Conservation (phyloP, 2,113 vertebrate genomes). For the Tychaedon coryphoeus region DNA sequence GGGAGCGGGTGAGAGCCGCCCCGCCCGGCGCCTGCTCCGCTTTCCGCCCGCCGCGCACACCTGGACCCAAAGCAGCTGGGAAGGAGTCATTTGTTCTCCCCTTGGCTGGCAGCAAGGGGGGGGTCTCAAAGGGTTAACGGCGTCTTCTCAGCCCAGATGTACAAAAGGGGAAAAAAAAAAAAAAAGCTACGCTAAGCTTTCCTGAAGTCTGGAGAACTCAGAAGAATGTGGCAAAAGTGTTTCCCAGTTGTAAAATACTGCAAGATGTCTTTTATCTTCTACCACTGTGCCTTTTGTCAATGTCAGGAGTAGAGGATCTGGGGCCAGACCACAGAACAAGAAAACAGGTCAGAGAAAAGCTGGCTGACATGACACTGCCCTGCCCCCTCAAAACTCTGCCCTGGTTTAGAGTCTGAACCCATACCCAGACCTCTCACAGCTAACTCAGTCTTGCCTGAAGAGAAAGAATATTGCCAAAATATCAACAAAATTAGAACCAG, state of each 20-base stretch:
- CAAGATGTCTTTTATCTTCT: background rate
- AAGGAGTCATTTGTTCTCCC: background rate
- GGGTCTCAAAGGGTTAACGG: background rate
- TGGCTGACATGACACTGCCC: background rate
- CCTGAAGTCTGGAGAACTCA: background rate
- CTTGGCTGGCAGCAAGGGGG: background rate
- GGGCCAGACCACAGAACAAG: background rate
- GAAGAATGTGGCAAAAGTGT: background rate
- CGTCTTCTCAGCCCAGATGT: background rate
- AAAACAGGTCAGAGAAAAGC: background rate
- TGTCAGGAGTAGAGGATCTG: background rate
- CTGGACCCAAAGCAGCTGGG: background rate
- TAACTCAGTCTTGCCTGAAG: background rate
- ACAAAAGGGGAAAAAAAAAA: background rate
- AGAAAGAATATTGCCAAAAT: background rate
- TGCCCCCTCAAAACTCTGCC: background rate
- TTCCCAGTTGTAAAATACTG: background rate
- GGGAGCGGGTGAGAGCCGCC: background rate
- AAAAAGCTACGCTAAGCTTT: background rate
- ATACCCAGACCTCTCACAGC: background rate
- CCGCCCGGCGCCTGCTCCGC: background rate
- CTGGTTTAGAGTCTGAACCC: background rate
- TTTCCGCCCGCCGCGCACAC: fast-evolving
- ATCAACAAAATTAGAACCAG: background rate
- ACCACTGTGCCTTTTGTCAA: background rate